Percentiles rank a stretch among this genome's conserved stretches.
Conservation (phyloP, 2,797 vertebrate species). For the Serranus cabrilla region DNA sequence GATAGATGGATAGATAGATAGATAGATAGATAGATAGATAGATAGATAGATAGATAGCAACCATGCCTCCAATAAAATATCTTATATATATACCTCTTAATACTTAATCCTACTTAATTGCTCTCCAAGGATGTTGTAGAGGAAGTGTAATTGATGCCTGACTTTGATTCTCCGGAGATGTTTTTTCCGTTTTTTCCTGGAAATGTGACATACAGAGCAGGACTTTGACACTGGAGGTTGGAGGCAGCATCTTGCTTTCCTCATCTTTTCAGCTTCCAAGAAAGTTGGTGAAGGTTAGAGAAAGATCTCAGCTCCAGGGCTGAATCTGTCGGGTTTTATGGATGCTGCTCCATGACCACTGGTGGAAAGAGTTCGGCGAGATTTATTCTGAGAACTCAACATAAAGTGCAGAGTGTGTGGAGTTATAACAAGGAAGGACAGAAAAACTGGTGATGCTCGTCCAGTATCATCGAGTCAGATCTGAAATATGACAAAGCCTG, state of each 20-base stretch:
- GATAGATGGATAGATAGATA: conserved; percentile 43
- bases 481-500: not conserved
- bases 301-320: not conserved
- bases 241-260: not conserved
- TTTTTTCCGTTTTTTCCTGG: not conserved
- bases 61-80: not conserved
- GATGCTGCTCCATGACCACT: no score
- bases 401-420: not conserved
- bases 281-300: not conserved
- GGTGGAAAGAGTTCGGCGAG: not conserved
- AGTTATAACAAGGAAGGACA: not conserved
- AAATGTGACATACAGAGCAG: not conserved
- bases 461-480: conserved; percentile 4
- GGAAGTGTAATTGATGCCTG: conserved; percentile 1
- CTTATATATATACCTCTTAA: not conserved
- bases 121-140: not conserved
- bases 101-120: not conserved
- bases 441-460: not conserved
- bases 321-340: not conserved
- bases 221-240: not conserved
- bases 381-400: not conserved
- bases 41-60: conserved; percentile 21
- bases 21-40: conserved; percentile 49
- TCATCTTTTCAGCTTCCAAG: not conserved
- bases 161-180: not conserved